Evolutionary conservation across 2,113 vertebrate genomes (phyloP).

Genomic region (Casuarius casuarius): DNA sequence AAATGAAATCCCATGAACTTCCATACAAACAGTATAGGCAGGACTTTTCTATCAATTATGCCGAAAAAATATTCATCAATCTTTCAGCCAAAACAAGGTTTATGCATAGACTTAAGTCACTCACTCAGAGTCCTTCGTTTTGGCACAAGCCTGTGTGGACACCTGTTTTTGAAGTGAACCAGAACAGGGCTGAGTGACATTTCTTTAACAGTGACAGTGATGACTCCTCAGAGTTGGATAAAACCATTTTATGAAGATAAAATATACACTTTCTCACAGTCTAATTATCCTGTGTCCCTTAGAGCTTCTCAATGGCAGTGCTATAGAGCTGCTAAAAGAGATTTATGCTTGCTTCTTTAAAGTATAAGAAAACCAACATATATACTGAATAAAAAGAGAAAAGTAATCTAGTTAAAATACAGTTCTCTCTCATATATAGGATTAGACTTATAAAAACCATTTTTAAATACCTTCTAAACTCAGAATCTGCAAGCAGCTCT

Average conservation of each 20-base stretch:
- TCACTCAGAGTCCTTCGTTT: background rate
- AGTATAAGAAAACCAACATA: background rate
- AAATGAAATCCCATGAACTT: background rate
- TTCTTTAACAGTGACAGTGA: background rate
- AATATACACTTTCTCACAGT: background rate
- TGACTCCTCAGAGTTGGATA: background rate
- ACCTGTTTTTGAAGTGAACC: background rate
- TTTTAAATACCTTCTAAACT: slow-evolving; percentile 89
- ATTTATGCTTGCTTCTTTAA: background rate
- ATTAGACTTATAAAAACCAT: background rate
- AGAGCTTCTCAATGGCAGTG: background rate
- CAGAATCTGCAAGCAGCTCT: slow-evolving; percentile 91
- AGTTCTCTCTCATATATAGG: background rate
- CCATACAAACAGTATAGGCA: background rate
- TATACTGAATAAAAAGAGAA: background rate
- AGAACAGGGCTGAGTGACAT: background rate
- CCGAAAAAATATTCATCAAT: background rate
- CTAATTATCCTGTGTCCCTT: background rate
- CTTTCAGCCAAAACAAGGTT: background rate
- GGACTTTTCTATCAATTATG: background rate
- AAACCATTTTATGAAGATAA: background rate
- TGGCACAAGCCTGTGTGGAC: background rate
- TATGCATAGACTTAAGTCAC: background rate
- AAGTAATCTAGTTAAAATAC: background rate
- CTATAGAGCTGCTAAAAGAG: background rate